These are phyloP conservation scores for Epizoanthus illoricatus DNA, from an alignment of 92 coral and sea anemone genomes.

Conservation along the genomic window DNA sequence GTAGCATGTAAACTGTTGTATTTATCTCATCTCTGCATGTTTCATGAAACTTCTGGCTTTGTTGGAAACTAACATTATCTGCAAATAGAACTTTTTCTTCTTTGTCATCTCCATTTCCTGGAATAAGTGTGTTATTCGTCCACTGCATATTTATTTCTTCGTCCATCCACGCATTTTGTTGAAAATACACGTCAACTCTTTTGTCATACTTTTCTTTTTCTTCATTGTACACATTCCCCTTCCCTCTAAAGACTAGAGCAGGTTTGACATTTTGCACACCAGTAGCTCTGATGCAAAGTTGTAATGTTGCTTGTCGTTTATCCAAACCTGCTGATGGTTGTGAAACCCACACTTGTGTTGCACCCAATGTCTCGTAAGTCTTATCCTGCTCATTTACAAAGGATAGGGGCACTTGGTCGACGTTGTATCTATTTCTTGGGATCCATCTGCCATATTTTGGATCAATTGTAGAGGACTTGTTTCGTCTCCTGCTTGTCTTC, in stretches of 20 bases:
- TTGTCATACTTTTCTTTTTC: conserved; percentile 51
- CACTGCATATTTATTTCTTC: conserved; percentile 47
- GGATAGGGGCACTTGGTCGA: conserved; percentile 42
- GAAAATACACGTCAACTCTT: conserved; percentile 61
- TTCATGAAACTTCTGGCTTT: conserved; percentile 44
- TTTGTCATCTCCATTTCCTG: conserved; percentile 42
- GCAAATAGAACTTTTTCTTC: conserved; percentile 56
- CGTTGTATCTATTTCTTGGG: conserved; percentile 23
- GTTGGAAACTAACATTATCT: conserved; percentile 53
- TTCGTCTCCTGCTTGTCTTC: conserved; percentile 53
- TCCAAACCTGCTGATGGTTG: neutral
- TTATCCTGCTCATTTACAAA: conserved; percentile 37
- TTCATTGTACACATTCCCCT: conserved; percentile 38
- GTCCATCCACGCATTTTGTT: conserved; percentile 62
- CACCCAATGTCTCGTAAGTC: conserved; percentile 39
- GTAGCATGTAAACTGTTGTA: conserved; percentile 55
- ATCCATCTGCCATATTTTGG: conserved; percentile 58
- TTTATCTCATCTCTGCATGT: conserved; percentile 62
- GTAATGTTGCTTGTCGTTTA: too few relatives aligned
- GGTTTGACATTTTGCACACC: conserved; percentile 64
- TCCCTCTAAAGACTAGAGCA: conserved; percentile 58
- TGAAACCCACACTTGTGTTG: conserved; percentile 39
- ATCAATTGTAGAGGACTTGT: conserved; percentile 33
- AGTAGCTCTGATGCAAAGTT: neutral
- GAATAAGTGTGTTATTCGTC: conserved; percentile 36